Base-by-base conservation (phyloP, 2,888 invertebrate species). In the Strigamia maritima region DNA sequence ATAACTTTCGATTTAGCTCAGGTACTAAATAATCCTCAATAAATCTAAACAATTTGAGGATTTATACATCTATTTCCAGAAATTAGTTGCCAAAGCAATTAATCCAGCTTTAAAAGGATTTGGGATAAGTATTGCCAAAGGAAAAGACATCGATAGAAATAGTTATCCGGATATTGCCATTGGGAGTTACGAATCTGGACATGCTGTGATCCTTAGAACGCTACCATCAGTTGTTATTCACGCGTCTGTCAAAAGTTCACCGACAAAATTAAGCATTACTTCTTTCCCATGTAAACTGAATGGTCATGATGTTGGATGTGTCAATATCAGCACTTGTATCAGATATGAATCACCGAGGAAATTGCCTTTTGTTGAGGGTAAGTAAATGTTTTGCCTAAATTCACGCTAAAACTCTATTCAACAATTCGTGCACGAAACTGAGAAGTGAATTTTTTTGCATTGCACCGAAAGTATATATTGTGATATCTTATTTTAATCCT, bases 61-160 rank as follows among this genome's bases (percentile, higher is more conserved):
- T 49, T 49, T 74, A 4, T 74, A 4, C 28, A 1, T 38, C 4
- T 12, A 19, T 38, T 28, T 19, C 0, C n/a, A 75, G 75, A 35
- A 24, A 35, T 3, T 75, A 22, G 38, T 4, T 16, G 75, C 38
- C 19, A 75, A 40, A 22, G n/a, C 12, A 31, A 75, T 75, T 3
- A 35, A 75, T 19, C 26, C 26, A n/a, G 38, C n/a, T n/a, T 35
- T 75, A 38, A 75, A 14, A 38, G 75, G 75, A 10, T 75, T 75
- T 75, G 75, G 75, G 35, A 75, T 75, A 16, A 75, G 75, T 75
- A 75, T 75, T 75, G 75, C 75, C n/a, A 75, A 75, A 35, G 40
- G 75, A 22, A 35, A 40, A 22, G 75, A 75, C 10, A 75, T 75
- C 8, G 75, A 75, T n/a, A 24, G 75, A 19, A 75, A 75, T 75